Conservation (phyloP, 1,140 invertebrate species). For the Calosoma granatense region DNA sequence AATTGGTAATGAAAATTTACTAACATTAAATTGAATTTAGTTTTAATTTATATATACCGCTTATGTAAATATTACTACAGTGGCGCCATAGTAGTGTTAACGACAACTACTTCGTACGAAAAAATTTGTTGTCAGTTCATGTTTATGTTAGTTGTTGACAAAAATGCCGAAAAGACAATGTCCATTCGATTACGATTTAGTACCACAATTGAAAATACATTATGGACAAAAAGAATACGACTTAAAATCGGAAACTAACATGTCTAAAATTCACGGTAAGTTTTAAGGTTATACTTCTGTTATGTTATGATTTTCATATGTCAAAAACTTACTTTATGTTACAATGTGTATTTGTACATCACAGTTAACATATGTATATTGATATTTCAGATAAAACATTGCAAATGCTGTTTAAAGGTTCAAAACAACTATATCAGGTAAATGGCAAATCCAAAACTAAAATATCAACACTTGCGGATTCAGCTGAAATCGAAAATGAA, state of each 20-base stretch:
- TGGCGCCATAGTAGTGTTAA: too few species aligned
- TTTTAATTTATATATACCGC: not conserved
- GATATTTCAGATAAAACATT: not conserved
- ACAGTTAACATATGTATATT: too few species aligned
- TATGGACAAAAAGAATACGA: not conserved
- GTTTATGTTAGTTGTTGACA: too few species aligned
- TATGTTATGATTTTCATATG: not conserved
- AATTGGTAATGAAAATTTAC: not conserved
- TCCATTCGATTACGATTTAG: not conserved
- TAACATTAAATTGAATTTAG: not conserved
- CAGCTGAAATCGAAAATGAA: not conserved
- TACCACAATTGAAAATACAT: not conserved
- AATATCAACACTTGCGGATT: not conserved
- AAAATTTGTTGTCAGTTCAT: too few species aligned
- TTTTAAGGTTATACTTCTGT: not conserved
- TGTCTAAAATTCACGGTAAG: not conserved
- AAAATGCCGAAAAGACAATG: conserved; percentile 1
- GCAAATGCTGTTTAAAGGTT: not conserved
- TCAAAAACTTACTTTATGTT: not conserved
- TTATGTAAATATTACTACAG: too few species aligned
- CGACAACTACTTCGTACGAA: too few species aligned
- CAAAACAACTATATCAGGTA: not conserved
- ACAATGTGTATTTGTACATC: too few species aligned
- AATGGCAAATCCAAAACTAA: not conserved
- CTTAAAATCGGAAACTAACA: not conserved